Conservation (phyloP, 1,140 invertebrate genomes). For the Leptinotarsa lineolata region DNA sequence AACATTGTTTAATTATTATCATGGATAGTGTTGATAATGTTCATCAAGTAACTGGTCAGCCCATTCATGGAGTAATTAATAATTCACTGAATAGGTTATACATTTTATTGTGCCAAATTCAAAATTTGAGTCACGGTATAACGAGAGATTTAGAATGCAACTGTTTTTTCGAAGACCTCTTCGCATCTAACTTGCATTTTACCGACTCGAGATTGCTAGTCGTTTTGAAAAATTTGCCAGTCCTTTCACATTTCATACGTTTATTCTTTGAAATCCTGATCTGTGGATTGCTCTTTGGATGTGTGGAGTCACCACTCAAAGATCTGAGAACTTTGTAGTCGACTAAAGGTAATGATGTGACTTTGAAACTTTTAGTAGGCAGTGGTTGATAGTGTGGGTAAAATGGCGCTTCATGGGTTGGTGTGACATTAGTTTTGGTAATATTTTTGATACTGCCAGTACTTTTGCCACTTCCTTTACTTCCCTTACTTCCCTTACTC, state of each 20-base stretch:
- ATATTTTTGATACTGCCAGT: slow-evolving; percentile 5
- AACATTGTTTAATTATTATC: too few relatives aligned
- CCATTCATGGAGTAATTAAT: too few relatives aligned
- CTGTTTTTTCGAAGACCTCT: slow-evolving; percentile 13
- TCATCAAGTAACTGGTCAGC: too few relatives aligned
- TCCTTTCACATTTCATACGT: background rate
- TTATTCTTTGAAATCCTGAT: background rate
- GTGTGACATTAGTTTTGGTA: background rate
- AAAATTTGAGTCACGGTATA: background rate
- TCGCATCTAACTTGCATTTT: background rate
- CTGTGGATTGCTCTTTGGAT: background rate
- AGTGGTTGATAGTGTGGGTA: background rate
- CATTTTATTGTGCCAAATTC: background rate
- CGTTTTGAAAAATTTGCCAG: background rate
- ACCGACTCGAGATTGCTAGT: slow-evolving; percentile 12
- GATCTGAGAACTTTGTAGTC: slow-evolving; percentile 24
- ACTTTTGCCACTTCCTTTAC: slow-evolving; percentile 19
- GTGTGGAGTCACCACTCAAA: background rate
- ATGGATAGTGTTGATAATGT: too few relatives aligned
- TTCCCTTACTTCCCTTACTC: background rate
- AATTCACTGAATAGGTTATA: background rate
- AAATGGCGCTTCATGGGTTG: background rate
- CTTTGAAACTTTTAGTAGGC: background rate
- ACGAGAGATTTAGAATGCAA: slow-evolving; percentile 21
- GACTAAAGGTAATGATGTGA: slow-evolving; percentile 21